Evolutionary conservation across 2,888 invertebrate genomes (phyloP).

Genomic region (Diarsia dahlii): DNA sequence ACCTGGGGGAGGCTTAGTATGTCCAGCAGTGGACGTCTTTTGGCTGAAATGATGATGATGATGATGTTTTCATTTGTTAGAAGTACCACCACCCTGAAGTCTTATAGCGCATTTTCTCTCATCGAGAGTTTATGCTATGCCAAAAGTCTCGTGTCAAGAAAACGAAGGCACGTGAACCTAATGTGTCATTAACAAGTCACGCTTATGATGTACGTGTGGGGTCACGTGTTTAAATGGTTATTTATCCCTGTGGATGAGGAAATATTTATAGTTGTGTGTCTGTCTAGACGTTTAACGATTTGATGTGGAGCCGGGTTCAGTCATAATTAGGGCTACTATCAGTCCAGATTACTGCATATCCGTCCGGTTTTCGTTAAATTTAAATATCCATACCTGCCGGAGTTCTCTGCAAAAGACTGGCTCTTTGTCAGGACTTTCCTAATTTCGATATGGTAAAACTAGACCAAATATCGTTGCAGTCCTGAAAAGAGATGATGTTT

Average conservation of each 20-base stretch:
- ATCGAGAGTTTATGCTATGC: not conserved
- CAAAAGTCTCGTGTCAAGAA: not conserved
- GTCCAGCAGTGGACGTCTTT: too few relatives aligned
- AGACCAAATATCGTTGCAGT: too few relatives aligned
- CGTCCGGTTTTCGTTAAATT: not conserved
- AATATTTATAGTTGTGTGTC: not conserved
- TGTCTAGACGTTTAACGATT: not conserved
- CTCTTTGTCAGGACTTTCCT: too few relatives aligned
- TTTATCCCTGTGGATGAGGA: conserved; percentile 4
- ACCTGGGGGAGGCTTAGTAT: too few relatives aligned
- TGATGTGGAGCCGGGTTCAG: not conserved
- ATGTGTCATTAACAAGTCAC: not conserved
- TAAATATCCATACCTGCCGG: too few relatives aligned
- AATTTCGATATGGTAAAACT: too few relatives aligned
- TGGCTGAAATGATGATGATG: too few relatives aligned
- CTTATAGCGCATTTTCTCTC: too few relatives aligned
- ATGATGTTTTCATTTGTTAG: too few relatives aligned
- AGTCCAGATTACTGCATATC: not conserved
- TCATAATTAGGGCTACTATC: not conserved
- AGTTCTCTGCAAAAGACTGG: too few relatives aligned
- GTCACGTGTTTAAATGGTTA: conserved; percentile 21
- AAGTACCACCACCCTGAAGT: too few relatives aligned
- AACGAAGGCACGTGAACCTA: conserved; percentile 12
- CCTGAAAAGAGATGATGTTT: too few relatives aligned
- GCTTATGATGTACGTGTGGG: not conserved